Evolutionary conservation across 2,888 invertebrate species (phyloP).

Genomic region (Drosophila anceps): DNA sequence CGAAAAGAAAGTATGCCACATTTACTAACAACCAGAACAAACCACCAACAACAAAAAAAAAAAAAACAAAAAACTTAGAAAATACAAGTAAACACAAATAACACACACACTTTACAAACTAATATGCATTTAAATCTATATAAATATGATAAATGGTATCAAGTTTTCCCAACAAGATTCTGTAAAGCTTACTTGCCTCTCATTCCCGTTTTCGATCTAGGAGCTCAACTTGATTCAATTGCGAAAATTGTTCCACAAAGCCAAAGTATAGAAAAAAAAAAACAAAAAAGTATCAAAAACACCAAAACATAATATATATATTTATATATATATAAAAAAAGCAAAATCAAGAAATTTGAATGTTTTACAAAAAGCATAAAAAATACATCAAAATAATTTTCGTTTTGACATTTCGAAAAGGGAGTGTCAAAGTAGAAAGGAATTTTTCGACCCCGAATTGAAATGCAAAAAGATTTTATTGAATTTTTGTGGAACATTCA

Average conservation of each 20-base stretch:
- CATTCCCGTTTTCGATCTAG: conserved; percentile 86
- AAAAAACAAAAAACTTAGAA: conserved; percentile 31
- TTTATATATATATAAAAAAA: conserved; percentile 14
- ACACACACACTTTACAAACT: conserved; percentile 42
- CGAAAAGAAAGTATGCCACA: conserved; percentile 79
- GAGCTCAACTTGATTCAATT: conserved; percentile 85
- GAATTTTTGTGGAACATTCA: conserved; percentile 84
- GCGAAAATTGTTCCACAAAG: conserved; percentile 85
- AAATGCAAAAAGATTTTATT: conserved; percentile 63
- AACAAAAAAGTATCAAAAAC: conserved; percentile 22
- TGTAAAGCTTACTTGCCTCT: conserved; percentile 85
- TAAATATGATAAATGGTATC: conserved; percentile 82
- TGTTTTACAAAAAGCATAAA: conserved; percentile 74
- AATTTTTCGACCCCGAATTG: conserved; percentile 58
- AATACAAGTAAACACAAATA: conserved; percentile 50
- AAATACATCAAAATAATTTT: conserved; percentile 52
- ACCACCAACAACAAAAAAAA: conserved; percentile 62
- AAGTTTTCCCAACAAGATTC: conserved; percentile 85
- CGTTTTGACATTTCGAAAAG: conserved; percentile 57
- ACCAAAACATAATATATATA: conserved; percentile 32
- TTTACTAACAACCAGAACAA: conserved; percentile 76
- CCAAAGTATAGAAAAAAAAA: conserved; percentile 38
- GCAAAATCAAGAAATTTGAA: conserved; percentile 57
- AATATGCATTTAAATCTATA: conserved; percentile 58
- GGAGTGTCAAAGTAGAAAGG: conserved; percentile 62